Evolutionary conservation across 2,113 vertebrate species (phyloP), one percentile per base, ranked within the genome.

Genomic region (Clarias magur): DNA sequence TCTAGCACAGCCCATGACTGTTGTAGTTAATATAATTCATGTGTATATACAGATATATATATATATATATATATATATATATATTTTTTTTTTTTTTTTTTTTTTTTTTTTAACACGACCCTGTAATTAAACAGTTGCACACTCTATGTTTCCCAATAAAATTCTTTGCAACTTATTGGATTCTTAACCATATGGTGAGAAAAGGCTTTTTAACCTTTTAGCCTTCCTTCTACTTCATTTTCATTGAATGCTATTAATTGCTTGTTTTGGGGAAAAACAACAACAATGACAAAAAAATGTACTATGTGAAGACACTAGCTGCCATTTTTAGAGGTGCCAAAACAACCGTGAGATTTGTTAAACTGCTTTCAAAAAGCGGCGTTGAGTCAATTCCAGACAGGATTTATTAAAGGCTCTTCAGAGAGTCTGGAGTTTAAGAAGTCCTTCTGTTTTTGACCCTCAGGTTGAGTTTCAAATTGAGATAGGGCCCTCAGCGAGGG

Each of bases 241-340:
- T 83, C 70, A 65, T 19, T 19, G 30, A 54, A 87, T 54, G 80
- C 56, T 59, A 87, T 83, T 83, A 87, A 87, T 87, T 83, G 68
- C 76, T 70, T 75, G 57, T 82, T 87, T 82, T 6, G 53, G 9
- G 56, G n/a, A 3, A 9, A 16, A 72, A 62, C 21, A 38, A 53
- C 21, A n/a, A 38, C 34, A 59, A 23, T 3, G 12, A 57, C 5
- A 68, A 65, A 19, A 34, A 16, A 48, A 82, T 27, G 7, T 30
- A 63, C 15, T 21, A 65, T 8, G 53, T 72, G n/a, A n/a, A 34
- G 7, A 5, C 8, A 34, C 1, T 0, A 21, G 68, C 38, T 62
- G 79, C 3, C 30, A 19, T n/a, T 48, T 81, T 85, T 68, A 68
- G 53, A 60, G 23, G 23, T 25, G 63, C 6, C 3, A 80, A 82